Base-by-base conservation (phyloP, 1,140 invertebrate species). In the Drosophila cardini region DNA sequence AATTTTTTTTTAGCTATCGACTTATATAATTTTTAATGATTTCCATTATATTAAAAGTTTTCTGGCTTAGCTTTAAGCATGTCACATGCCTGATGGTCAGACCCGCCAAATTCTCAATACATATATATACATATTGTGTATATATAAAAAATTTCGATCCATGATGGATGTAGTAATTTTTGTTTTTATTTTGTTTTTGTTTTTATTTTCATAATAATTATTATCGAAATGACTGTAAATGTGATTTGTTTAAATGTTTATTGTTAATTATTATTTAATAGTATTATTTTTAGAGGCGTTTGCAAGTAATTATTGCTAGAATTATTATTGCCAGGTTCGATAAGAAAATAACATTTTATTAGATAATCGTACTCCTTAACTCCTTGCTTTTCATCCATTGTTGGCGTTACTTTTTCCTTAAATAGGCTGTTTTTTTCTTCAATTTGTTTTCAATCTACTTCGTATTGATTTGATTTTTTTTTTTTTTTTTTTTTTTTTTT, bases 281-380 rank as follows among this genome's bases (percentile, higher is more conserved):
- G 21, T 76, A 55, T 42, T 62, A 67, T 72, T 67, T 16, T 55
- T 36, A 18, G 32, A 64, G 57, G 56, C 52, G 56, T 63, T 46
- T 77, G 63, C 63, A 73, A 67, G 43, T 68, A 68, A 43, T 45
- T 68, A 53, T 64, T 64, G 48, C 69, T 78, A 74, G 53, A 70
- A 70, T 84, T 90, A 82, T 90, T 90, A 90, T 86, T 90, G 79
- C 86, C 82, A 90, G 71, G 81, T 82, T 86, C 73, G 79, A 80
- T 90, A 86, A 78, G 78, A 90, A 90, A 90, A 90, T 90, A 83
- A 79, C 38, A 77, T 76, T 87, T 80, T 69, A 69, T 80, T 69
- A 69, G 67, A 72, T 83, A 81, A 58, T 69, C 56, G 30, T 67
- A 57, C 50, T 73, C 55, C 58, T 76, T 64, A 70, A 78, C n/a